Evolutionary conservation across 2,888 invertebrate species (phyloP).

Genomic region (Plemyria rubiginata): DNA sequence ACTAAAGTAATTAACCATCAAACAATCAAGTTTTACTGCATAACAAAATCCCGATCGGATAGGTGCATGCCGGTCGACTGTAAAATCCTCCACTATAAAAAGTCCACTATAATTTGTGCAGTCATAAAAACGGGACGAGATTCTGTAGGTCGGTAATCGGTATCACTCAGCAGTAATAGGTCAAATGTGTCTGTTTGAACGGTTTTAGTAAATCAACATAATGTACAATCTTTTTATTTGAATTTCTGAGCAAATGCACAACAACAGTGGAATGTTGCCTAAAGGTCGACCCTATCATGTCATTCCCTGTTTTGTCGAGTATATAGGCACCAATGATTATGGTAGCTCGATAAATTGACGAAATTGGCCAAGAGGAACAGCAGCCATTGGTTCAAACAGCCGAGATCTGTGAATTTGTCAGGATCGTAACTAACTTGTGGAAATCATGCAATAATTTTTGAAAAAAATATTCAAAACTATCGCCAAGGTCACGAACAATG

Average conservation of each 20-base stretch:
- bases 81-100: constrained; percentile 44
- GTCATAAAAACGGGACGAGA: constrained; percentile 40
- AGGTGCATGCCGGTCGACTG: constrained; percentile 43
- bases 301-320: too few species aligned
- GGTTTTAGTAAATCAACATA: constrained; percentile 5
- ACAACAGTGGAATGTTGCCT: neutral
- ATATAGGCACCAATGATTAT: too few species aligned
- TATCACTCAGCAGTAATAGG: constrained; percentile 29
- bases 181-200: constrained; percentile 26
- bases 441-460: too few species aligned
- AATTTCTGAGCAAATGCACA: neutral
- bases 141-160: constrained; percentile 39
- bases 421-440: too few species aligned
- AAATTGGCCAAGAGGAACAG: too few species aligned
- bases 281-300: too few species aligned
- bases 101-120: constrained; percentile 44
- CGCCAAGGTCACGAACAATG: too few species aligned
- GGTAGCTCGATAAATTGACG: too few species aligned
- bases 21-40: constrained; percentile 75
- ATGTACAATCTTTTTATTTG: neutral
- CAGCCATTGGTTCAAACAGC: too few species aligned
- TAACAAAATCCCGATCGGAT: constrained; percentile 60
- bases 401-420: too few species aligned
- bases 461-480: too few species aligned
- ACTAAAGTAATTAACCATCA: constrained; percentile 66